Conservation (phyloP, 2,888 invertebrate species). For the Dromius quadrimaculatus region DNA sequence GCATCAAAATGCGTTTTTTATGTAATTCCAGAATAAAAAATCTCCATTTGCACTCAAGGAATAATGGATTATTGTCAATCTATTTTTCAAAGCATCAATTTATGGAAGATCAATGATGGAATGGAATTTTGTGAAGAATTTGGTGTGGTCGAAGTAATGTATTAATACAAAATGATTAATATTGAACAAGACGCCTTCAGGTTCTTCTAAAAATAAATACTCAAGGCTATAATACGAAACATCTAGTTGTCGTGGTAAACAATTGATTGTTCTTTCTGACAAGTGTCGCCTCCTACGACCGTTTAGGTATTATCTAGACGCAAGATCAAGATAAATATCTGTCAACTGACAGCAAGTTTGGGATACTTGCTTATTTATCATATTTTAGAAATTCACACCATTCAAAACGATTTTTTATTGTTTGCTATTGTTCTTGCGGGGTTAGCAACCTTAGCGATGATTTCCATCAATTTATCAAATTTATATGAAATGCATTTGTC, state of each 20-base stretch:
- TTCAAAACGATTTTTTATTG: not conserved
- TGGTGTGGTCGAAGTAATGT: constrained; percentile 34
- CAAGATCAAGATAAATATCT: constrained; percentile 12
- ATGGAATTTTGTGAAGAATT: constrained; percentile 17
- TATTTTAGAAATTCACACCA: constrained; percentile 16
- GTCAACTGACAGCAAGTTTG: constrained; percentile 23
- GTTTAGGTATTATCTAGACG: constrained; percentile 26
- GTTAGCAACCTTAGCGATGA: not conserved
- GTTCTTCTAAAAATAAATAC: constrained; percentile 40
- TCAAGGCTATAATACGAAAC: constrained; percentile 30
- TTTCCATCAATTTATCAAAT: not conserved
- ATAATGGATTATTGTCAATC: too few relatives aligned
- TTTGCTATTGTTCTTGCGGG: constrained; percentile 9
- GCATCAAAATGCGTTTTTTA: too few relatives aligned
- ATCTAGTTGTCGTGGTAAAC: constrained; percentile 34
- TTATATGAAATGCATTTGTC: constrained; percentile 21
- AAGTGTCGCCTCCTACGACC: constrained; percentile 44
- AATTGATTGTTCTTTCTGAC: constrained; percentile 49
- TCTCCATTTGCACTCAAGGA: too few relatives aligned
- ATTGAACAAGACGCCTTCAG: constrained; percentile 37
- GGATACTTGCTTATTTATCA: constrained; percentile 12
- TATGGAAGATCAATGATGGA: too few relatives aligned
- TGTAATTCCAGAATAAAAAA: too few relatives aligned
- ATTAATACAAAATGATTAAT: constrained; percentile 39
- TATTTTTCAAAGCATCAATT: too few relatives aligned